Base-by-base conservation (phyloP, 2,113 vertebrate species). In the Tretioscincus oriximinensis region DNA sequence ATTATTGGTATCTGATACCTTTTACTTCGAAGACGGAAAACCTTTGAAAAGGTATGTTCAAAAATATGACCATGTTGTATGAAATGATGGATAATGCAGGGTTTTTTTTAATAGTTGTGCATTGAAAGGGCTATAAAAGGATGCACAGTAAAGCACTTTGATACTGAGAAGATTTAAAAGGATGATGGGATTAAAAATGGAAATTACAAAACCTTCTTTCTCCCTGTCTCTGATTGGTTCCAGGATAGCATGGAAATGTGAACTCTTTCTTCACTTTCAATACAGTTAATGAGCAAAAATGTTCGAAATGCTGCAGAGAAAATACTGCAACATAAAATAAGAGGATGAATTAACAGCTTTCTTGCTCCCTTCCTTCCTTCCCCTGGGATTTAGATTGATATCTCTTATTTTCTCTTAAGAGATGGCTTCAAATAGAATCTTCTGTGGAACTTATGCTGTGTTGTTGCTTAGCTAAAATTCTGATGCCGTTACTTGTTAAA, bases 181-280 rank as follows among this genome's bases (percentile, higher is more conserved):
- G 20, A 82, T 72, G 18, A 29, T 24, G 58, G 7, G 22, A 85
- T 91, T 82, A 65, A 85, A 87, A 85, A 22, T 2, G 76, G 22
- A 81, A 81, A 88, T 87, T 77, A 82, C 22, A 7, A 85, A 83
- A 78, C 54, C 20, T 75, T 83, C 75, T 41, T 87, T 83, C 77
- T 68, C 84, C 89, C 81, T 78, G 81, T 68, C 84, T 90, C 81
- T 78, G 81, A 86, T 77, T 73, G 45, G 0, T 0, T 81, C 84
- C 76, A 3, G 29, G 71, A 3, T 41, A 73, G 45, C 31, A 4
- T 76, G 83, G 69, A 86, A 81, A 84, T 20, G 64, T 1, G 22
- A 90, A 58, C 16, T 51, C 2, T 78, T 85, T 85, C 81, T 89
- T 86, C 47, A 70, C 24, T 84, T 85, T 87, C 68, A 88, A 64